A percentile compares a stretch with the other conserved stretches of the same genome.
phyloP scores from a whole-genome alignment of 1,140 invertebrate genomes.

The Metopolophium dirhodum region DNA sequence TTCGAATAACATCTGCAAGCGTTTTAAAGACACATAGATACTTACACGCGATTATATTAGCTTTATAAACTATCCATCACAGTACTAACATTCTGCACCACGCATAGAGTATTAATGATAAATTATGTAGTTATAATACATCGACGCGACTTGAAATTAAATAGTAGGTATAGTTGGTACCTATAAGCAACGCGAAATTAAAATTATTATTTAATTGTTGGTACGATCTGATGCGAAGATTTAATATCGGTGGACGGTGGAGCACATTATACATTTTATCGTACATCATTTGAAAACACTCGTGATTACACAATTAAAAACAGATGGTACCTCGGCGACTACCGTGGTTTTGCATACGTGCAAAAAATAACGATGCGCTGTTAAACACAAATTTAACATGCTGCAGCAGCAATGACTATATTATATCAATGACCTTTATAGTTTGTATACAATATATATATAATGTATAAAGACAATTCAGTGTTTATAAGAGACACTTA shows the following conservation, averaged over 20 bases:
- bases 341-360: not conserved
- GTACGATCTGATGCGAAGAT: not conserved
- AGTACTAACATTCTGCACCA: not conserved
- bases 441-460: not conserved
- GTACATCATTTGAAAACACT: too few species aligned
- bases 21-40: not conserved
- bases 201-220: not conserved
- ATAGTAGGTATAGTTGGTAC: not conserved
- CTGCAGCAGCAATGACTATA: not conserved
- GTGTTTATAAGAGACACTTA: not conserved
- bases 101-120: not conserved
- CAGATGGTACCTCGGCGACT: not conserved
- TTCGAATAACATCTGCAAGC: not conserved
- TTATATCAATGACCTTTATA: not conserved
- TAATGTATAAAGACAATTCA: not conserved
- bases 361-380: not conserved
- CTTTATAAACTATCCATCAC: not conserved
- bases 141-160: not conserved
- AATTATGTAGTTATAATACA: not conserved
- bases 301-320: not conserved
- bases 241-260: not conserved
- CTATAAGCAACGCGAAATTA: not conserved
- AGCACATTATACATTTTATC: not conserved
- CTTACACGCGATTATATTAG: not conserved
- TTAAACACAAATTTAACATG: slow-evolving; percentile 10